Conservation (phyloP, 2,113 vertebrate genomes). For the Sakesphorus luctuosus region DNA sequence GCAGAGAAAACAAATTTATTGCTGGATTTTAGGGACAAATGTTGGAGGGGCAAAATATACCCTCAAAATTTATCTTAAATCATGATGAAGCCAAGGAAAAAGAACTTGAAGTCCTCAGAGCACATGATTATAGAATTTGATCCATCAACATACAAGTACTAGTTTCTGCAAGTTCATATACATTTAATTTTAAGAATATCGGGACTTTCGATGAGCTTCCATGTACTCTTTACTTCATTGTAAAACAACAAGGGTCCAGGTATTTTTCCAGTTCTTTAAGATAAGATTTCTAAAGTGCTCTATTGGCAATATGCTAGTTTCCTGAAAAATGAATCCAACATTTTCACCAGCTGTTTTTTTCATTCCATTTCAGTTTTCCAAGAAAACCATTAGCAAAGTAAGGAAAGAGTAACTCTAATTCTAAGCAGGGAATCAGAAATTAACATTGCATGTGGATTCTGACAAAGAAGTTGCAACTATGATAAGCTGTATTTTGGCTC, state of each 20-base stretch:
- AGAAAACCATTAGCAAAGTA: conserved; percentile 46
- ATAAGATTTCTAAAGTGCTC: conserved; percentile 55
- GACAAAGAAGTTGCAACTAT: conserved; percentile 46
- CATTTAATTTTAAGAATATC: background rate
- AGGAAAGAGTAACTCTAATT: conserved; percentile 13
- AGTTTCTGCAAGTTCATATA: background rate
- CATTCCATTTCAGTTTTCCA: conserved; percentile 48
- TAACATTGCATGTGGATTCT: conserved; percentile 10
- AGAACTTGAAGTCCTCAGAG: background rate
- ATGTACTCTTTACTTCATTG: background rate
- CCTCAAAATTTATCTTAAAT: background rate
- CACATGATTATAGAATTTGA: background rate
- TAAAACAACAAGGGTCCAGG: conserved; percentile 22
- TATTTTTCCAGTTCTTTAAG: conserved; percentile 47
- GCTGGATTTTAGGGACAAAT: background rate
- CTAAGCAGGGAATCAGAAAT: conserved; percentile 32
- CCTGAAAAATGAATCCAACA: conserved; percentile 24
- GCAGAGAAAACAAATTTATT: background rate
- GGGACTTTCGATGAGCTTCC: background rate
- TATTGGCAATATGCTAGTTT: conserved; percentile 9
- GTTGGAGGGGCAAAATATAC: background rate
- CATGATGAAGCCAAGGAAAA: background rate
- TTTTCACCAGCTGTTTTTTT: conserved; percentile 34
- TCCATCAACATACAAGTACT: background rate
- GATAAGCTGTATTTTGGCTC: conserved; percentile 37